Evolutionary conservation across 2,113 vertebrate genomes (phyloP), one percentile per base, ranked within the genome.

Genomic region (Gallinago undulata): DNA sequence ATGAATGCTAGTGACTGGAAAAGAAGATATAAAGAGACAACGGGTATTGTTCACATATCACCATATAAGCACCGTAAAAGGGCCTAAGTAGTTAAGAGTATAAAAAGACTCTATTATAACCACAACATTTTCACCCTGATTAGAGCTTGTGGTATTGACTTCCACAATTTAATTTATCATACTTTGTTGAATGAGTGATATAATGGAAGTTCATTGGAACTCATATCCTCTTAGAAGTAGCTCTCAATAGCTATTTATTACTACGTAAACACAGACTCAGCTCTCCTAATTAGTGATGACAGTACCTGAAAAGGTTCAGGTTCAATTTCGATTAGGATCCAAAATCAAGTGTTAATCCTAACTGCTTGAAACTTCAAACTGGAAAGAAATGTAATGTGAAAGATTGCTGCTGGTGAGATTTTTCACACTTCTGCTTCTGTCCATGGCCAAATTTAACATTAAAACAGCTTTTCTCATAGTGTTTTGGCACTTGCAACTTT

Each of bases 371-470:
- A 81, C 39, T 92, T 91, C 57, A 89, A 73, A 92, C 41, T 72
- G 30, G 45, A 89, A 94, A 69, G 35, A 93, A 96, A 95, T 33
- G 4, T 55, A 84, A 91, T 11, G 23, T 59, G 92, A 73, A 95
- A 87, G 57, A 94, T 27, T 76, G 33, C 10, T 76, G 1, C 1
- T 75, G 39, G 62, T 75, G 74, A 90, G 80, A 84, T 89, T 92
- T 95, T 93, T 94, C 89, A 95, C 57, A 79, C 48, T 92, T 94
- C 53, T 82, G 19, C 64, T 93, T 84, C 77, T 92, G 62, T 63
- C 76, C 60, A 6, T 30, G 15, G 48, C 31, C 86, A 94, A 93
- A 96, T 91, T 89, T 94, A 91, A 89, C 23, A 93, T 60, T 87
- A 93, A 92, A 92, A 62, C 53, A 90, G 43, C 35, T 94, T 93